Conservation (phyloP, 2,113 vertebrate species). For the Poicephalus gulielmi region DNA sequence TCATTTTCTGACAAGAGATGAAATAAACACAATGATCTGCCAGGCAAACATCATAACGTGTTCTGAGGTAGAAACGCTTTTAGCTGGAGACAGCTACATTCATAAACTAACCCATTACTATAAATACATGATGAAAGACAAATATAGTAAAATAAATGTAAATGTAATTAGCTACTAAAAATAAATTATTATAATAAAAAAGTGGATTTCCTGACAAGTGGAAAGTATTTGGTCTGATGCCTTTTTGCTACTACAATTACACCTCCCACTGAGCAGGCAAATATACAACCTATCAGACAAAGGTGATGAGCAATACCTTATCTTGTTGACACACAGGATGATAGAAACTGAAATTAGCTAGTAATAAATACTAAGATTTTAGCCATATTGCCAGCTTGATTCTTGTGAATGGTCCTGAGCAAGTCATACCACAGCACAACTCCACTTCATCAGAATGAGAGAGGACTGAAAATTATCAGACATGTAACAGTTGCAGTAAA, state of each 20-base stretch:
- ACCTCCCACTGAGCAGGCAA: background rate
- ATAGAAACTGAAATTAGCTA: background rate
- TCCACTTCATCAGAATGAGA: background rate
- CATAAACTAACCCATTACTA: background rate
- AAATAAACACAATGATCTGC: background rate
- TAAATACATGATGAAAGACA: background rate
- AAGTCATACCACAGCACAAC: background rate
- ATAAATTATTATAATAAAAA: background rate
- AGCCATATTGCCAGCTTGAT: background rate
- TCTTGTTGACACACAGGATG: background rate
- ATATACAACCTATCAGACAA: background rate
- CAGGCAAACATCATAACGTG: background rate
- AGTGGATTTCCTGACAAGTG: background rate
- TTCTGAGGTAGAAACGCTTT: background rate
- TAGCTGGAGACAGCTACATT: background rate
- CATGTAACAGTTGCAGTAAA: background rate
- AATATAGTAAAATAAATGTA: background rate
- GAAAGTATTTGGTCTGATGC: background rate
- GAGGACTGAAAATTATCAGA: background rate
- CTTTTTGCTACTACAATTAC: background rate
- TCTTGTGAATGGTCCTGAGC: background rate
- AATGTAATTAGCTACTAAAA: background rate
- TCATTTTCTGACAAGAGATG: background rate
- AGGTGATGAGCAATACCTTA: background rate
- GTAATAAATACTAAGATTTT: background rate